Evolutionary conservation across 2,888 invertebrate genomes (phyloP).

Genomic region (Polyommatus icarus): DNA sequence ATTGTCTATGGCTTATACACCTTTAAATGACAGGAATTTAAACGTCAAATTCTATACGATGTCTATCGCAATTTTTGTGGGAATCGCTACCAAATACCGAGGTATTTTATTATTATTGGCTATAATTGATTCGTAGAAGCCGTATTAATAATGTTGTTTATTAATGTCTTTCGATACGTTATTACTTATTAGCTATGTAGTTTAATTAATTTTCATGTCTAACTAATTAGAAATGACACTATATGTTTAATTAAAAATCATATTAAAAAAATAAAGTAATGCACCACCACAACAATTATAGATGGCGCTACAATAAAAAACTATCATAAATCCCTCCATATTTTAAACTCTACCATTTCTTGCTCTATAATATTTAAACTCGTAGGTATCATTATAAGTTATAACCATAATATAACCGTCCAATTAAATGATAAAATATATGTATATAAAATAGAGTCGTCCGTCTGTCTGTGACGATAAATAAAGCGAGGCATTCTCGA

Average conservation of each 20-base stretch:
- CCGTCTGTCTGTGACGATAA: slow-evolving; percentile 45
- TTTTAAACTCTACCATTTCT: too few relatives aligned
- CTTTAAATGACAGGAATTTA: slow-evolving; percentile 23
- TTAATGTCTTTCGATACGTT: neutral
- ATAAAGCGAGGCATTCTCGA: slow-evolving; percentile 61
- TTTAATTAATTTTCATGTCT: neutral
- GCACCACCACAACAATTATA: neutral
- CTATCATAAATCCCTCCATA: neutral
- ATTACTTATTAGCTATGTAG: neutral
- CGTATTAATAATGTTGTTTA: neutral
- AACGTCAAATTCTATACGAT: slow-evolving; percentile 3
- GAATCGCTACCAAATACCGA: slow-evolving; percentile 1
- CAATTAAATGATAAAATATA: slow-evolving; percentile 7
- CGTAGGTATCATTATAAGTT: neutral
- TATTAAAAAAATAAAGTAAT: neutral
- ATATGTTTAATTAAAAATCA: neutral
- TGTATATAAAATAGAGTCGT: slow-evolving; percentile 20
- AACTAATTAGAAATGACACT: neutral
- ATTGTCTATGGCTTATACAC: slow-evolving; percentile 29
- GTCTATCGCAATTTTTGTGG: slow-evolving; percentile 6
- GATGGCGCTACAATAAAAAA: slow-evolving; percentile 11
- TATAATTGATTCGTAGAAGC: neutral
- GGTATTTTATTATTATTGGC: neutral
- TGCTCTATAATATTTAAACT: too few relatives aligned
- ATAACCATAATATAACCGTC: neutral